These are phyloP conservation scores for Aphelenchoides besseyi DNA, from an alignment of 1,140 invertebrate species.

Conservation along the genomic window DNA sequence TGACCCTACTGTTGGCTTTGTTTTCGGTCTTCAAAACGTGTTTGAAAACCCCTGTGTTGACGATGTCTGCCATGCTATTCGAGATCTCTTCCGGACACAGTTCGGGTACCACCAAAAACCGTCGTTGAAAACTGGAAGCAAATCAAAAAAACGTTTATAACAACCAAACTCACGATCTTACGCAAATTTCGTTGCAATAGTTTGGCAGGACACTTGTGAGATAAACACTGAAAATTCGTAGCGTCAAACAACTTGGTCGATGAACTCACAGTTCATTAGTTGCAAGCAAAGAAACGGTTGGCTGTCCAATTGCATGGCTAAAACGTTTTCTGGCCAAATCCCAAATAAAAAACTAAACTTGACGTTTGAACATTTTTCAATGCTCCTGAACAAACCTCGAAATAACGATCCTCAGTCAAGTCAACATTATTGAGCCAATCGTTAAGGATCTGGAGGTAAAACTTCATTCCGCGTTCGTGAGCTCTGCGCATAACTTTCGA, in stretches of 20 bases:
- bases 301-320: background rate
- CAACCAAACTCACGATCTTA: background rate
- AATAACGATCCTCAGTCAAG: background rate
- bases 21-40: conserved; percentile 1
- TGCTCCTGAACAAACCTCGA: conserved; percentile 15
- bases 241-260: background rate
- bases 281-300: background rate
- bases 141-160: background rate
- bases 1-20: no score
- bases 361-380: no score
- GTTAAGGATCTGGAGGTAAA: background rate
- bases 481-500: background rate
- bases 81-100: background rate
- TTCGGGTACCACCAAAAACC: conserved; percentile 1
- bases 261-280: background rate
- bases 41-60: conserved; percentile 1
- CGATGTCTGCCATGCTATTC: background rate
- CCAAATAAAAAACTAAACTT: conserved; percentile 13
- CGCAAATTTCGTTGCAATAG: background rate
- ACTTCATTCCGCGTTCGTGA: background rate
- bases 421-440: background rate
- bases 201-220: background rate
- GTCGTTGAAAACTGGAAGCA: background rate
- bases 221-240: background rate
- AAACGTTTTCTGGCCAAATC: background rate